phyloP scores from a whole-genome alignment of 2,113 vertebrate species.

The Herpetotheres cachinnans region DNA sequence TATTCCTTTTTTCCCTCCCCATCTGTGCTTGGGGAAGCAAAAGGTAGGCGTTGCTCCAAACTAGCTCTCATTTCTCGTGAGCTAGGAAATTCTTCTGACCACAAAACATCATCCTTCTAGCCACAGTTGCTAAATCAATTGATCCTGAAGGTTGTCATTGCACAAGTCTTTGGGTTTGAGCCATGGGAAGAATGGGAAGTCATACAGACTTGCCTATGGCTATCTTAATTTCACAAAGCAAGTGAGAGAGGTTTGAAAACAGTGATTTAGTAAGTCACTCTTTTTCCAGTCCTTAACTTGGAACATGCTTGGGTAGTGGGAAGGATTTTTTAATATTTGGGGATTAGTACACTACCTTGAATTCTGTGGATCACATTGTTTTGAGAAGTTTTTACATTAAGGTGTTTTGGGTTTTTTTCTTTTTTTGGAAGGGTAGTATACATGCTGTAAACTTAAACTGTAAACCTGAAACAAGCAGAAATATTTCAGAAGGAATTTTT shows the following conservation, averaged over 20 bases:
- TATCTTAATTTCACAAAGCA: background rate
- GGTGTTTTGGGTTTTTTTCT: too few relatives aligned
- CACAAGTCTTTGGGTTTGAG: background rate
- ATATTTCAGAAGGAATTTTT: background rate
- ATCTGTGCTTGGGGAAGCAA: background rate
- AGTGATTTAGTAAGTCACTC: background rate
- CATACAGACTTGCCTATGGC: background rate
- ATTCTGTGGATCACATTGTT: background rate
- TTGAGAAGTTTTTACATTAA: background rate
- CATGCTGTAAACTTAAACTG: background rate
- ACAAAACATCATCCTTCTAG: background rate
- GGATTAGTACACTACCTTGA: background rate
- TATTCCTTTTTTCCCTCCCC: background rate
- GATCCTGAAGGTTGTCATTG: background rate
- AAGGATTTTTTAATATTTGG: background rate
- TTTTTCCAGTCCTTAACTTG: background rate
- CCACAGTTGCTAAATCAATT: background rate
- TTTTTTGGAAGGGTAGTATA: background rate
- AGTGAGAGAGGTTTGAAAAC: background rate
- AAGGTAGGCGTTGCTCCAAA: background rate
- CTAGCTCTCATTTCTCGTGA: background rate
- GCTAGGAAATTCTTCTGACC: background rate
- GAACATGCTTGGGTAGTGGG: background rate
- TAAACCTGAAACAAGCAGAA: background rate
- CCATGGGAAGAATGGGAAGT: background rate